phyloP scores from a whole-genome alignment of 2,797 vertebrate genomes.

The Novumbra hubbsi region DNA sequence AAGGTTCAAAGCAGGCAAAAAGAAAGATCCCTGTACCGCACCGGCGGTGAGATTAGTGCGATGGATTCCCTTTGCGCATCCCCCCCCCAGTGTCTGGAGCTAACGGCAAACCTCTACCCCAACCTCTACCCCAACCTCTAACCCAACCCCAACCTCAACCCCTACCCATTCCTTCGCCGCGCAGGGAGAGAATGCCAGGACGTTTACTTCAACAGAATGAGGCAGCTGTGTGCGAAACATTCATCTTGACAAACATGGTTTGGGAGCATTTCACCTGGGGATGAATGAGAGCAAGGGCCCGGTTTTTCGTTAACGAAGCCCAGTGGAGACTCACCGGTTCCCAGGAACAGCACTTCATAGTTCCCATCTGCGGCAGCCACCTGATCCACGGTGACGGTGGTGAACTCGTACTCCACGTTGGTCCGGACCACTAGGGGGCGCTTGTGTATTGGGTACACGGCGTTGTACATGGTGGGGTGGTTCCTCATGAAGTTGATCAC shows the following conservation, averaged over 20 bases:
- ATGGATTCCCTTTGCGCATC: constrained; percentile 50
- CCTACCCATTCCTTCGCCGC: constrained; percentile 35
- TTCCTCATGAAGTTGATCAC: constrained; percentile 98
- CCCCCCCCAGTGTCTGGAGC: background rate
- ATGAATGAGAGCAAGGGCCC: constrained; percentile 64
- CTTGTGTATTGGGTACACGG: constrained; percentile 92
- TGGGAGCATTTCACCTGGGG: constrained; percentile 55
- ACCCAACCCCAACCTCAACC: background rate
- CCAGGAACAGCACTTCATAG: constrained; percentile 98
- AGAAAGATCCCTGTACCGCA: constrained; percentile 39
- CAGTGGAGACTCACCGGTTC: constrained; percentile 82
- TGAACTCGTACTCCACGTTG: constrained; percentile 94
- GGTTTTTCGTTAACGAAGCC: background rate
- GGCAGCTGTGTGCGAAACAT: constrained; percentile 58
- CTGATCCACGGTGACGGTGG: constrained; percentile 95
- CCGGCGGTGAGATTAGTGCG: constrained; percentile 55
- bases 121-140: background rate
- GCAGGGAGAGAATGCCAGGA: constrained; percentile 59
- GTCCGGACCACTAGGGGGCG: constrained; percentile 94
- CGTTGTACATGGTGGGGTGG: constrained; percentile 96
- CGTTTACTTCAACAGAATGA: constrained; percentile 54
- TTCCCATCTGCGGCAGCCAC: constrained; percentile 96
- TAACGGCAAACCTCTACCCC: too few relatives aligned
- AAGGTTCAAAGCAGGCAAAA: constrained; percentile 45
- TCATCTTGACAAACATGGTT: constrained; percentile 48